Evolutionary conservation across 2,888 invertebrate genomes (phyloP).

Genomic region (Lochmaea capreae): DNA sequence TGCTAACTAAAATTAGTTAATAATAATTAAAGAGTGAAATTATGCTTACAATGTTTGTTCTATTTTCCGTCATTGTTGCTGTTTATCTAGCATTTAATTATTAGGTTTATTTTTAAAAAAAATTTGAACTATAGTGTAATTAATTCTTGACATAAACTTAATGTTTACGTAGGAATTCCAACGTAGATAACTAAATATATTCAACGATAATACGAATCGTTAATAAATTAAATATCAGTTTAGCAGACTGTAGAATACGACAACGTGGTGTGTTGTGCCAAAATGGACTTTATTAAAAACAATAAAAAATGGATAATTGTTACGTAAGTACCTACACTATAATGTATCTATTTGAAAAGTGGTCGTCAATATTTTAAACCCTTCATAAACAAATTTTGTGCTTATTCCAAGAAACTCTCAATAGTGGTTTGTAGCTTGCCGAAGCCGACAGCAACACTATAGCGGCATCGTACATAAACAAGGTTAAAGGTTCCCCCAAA

Average conservation of each 20-base stretch:
- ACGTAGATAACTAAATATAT: not conserved
- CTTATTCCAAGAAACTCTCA: too few relatives aligned
- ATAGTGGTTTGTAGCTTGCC: too few relatives aligned
- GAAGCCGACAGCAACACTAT: too few relatives aligned
- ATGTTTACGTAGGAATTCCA: not conserved
- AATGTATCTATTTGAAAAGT: too few relatives aligned
- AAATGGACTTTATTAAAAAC: constrained; percentile 16
- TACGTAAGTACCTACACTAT: constrained; percentile 16
- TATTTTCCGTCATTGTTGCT: constrained; percentile 2
- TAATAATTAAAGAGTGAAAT: too few relatives aligned
- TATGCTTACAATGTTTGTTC: not conserved
- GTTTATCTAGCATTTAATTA: not conserved
- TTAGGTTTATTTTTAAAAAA: not conserved
- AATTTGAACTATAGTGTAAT: not conserved
- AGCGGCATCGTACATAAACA: too few relatives aligned
- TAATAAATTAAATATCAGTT: not conserved
- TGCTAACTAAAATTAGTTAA: too few relatives aligned
- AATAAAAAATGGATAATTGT: constrained; percentile 13
- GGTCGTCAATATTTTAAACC: too few relatives aligned
- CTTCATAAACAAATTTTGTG: not conserved
- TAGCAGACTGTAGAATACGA: not conserved
- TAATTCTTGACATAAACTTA: not conserved
- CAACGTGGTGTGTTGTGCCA: constrained; percentile 9
- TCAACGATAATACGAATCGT: not conserved
- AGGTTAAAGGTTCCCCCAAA: too few relatives aligned